Percentiles rank a stretch among this genome's conserved stretches.
phyloP scores from a whole-genome alignment of 2,888 invertebrate species.

The Ernsta delagoae region DNA sequence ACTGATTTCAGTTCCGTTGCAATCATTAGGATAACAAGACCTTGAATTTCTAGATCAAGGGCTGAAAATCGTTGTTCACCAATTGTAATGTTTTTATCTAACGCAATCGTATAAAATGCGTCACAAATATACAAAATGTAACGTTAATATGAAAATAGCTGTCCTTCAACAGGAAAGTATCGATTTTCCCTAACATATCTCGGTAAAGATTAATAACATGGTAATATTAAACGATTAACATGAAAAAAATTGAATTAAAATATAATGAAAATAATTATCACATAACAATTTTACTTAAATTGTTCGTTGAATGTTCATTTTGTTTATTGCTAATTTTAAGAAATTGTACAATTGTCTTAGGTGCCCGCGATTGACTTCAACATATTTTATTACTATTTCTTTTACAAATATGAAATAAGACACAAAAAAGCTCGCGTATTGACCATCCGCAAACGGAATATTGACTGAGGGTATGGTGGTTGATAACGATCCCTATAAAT shows the following conservation, averaged over 20 bases:
- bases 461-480: conserved; percentile 60
- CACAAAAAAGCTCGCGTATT: conserved; percentile 41
- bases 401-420: no score
- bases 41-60: conserved; percentile 46
- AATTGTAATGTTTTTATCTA: conserved; percentile 19
- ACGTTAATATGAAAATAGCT: conserved; percentile 12
- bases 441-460: conserved; percentile 55
- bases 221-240: background rate
- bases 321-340: no score
- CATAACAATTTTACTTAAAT: background rate
- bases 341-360: no score
- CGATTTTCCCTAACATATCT: conserved; percentile 25
- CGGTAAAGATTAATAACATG: background rate
- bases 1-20: conserved; percentile 26
- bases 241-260: background rate
- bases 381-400: no score
- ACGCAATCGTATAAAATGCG: background rate
- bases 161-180: conserved; percentile 28
- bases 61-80: conserved; percentile 33
- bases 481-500: conserved; percentile 67
- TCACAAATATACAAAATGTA: conserved; percentile 1
- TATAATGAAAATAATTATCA: background rate
- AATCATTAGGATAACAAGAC: conserved; percentile 13
- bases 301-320: no score
- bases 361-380: no score